These are phyloP conservation scores for Hyperopisus bebe DNA, from an alignment of 2,113 vertebrate species.

Conservation along the genomic window DNA sequence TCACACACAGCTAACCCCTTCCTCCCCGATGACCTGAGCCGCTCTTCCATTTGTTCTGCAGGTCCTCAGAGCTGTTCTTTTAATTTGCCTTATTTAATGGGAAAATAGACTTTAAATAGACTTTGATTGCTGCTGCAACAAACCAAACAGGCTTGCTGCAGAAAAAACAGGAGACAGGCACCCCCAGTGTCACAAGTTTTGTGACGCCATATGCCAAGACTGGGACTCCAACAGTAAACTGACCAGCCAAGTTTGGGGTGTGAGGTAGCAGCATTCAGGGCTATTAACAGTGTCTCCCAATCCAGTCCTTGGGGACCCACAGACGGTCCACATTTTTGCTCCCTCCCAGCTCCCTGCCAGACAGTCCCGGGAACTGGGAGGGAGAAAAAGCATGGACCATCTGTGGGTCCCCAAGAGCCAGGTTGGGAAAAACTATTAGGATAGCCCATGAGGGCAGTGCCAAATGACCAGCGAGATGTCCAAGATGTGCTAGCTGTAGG, in stretches of 20 bases:
- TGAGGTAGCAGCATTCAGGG: not conserved
- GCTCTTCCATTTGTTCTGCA: not conserved
- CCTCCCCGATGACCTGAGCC: slow-evolving; percentile 31
- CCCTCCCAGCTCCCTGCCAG: not conserved
- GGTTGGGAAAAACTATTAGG: not conserved
- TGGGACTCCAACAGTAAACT: not conserved
- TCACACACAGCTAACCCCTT: slow-evolving; percentile 47
- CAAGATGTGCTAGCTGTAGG: not conserved
- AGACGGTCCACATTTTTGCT: not conserved
- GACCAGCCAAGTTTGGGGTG: not conserved
- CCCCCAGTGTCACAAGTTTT: not conserved
- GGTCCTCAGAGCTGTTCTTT: not conserved
- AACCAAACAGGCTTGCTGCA: not conserved
- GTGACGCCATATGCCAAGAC: not conserved
- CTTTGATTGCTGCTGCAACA: not conserved
- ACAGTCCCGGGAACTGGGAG: not conserved
- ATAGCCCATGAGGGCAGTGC: not conserved
- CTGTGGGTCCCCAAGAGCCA: not conserved
- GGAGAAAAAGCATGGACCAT: not conserved
- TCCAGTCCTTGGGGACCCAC: not conserved
- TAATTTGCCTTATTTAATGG: not conserved
- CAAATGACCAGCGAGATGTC: not conserved
- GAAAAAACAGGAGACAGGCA: not conserved
- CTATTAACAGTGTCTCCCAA: not conserved
- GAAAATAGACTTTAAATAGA: not conserved